phyloP scores from a whole-genome alignment of 64 coral and sea anemone species.

The Dendronephthya gigantea region DNA sequence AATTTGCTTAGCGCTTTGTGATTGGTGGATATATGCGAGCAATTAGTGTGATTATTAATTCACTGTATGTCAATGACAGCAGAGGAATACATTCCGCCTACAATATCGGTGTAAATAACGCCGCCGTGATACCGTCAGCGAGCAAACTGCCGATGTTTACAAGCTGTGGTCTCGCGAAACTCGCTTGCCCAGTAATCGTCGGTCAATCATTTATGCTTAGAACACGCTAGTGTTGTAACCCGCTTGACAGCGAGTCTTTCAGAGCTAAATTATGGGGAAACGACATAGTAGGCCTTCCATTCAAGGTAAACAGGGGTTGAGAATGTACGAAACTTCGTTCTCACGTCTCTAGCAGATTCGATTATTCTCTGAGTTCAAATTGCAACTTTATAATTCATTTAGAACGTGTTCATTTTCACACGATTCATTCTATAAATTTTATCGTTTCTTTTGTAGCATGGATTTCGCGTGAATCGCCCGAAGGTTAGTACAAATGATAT shows the following conservation, averaged over 20 bases:
- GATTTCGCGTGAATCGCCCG: neutral
- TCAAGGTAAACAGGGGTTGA: neutral
- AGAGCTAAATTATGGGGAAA: neutral
- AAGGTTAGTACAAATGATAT: neutral
- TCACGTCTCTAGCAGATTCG: neutral
- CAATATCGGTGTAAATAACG: neutral
- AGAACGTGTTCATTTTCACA: neutral
- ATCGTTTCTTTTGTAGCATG: neutral
- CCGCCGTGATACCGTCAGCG: neutral
- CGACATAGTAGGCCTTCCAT: neutral
- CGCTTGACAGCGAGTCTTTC: neutral
- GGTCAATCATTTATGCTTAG: neutral
- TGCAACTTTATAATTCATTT: neutral
- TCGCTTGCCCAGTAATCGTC: neutral
- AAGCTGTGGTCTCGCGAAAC: neutral
- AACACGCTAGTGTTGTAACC: neutral
- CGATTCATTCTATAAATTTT: neutral
- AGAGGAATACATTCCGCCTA: neutral
- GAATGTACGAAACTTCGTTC: neutral
- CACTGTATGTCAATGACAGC: slow-evolving; percentile 6
- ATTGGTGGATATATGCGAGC: neutral
- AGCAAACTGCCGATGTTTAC: neutral
- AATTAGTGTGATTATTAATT: slow-evolving; percentile 23
- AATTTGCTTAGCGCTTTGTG: neutral
- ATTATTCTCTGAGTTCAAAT: neutral